Percentiles rank a stretch among this genome's conserved stretches.
Conservation (phyloP, 2,797 vertebrate species). For the Myotis planiceps region DNA sequence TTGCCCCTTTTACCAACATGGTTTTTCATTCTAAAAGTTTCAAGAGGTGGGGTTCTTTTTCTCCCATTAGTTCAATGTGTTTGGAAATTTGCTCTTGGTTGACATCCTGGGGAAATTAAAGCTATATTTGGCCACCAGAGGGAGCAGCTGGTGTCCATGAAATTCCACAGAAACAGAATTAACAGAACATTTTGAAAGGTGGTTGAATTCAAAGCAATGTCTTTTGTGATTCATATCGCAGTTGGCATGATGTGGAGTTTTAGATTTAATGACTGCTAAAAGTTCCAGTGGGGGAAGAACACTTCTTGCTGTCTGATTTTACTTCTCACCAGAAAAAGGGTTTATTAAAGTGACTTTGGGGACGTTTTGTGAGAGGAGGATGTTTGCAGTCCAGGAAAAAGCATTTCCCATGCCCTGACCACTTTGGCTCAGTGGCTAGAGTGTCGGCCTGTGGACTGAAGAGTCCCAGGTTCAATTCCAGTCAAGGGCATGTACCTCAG, state of each 20-base stretch:
- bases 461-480: no score
- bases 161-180: slow-evolving; percentile 42
- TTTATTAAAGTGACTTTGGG: slow-evolving; percentile 23
- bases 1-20: neutral
- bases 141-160: slow-evolving; percentile 69
- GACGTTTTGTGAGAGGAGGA: neutral
- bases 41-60: slow-evolving; percentile 31
- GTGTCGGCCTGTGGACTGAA: no score
- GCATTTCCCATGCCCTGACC: neutral
- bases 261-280: slow-evolving; percentile 61
- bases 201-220: slow-evolving; percentile 61
- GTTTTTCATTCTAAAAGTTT: slow-evolving; percentile 46
- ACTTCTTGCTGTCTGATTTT: neutral
- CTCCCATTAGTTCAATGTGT: slow-evolving; percentile 30
- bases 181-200: slow-evolving; percentile 65
- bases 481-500: no score
- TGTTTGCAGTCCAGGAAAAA: slow-evolving; percentile 34
- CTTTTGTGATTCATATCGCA: slow-evolving; percentile 66
- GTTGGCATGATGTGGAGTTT: slow-evolving; percentile 41
- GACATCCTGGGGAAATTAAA: slow-evolving; percentile 76
- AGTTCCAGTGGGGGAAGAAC: neutral
- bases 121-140: slow-evolving; percentile 73
- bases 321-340: slow-evolving; percentile 33
- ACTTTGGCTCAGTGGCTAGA: no score
- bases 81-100: slow-evolving; percentile 66